These are phyloP conservation scores for Gymnothorax reevesii DNA, from an alignment of 2,797 vertebrate genomes.

Conservation along the genomic window DNA sequence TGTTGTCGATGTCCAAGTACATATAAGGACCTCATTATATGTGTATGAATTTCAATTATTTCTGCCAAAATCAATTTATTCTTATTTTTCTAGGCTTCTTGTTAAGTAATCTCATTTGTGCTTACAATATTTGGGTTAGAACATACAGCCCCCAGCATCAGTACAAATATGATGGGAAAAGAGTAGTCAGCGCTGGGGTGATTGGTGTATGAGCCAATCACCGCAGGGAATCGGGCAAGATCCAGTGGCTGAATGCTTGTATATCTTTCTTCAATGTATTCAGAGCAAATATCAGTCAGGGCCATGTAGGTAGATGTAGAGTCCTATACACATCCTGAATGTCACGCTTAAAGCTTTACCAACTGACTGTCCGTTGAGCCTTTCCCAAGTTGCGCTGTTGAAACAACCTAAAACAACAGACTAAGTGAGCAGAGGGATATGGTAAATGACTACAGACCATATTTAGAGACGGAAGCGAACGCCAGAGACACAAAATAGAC, in stretches of 20 bases:
- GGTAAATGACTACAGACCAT: not conserved
- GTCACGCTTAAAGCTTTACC: not conserved
- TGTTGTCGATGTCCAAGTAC: too few relatives aligned
- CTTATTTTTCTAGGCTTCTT: too few relatives aligned
- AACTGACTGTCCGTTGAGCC: not conserved
- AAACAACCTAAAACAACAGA: not conserved
- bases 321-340: not conserved
- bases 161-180: too few relatives aligned
- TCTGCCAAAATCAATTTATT: too few relatives aligned
- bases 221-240: too few relatives aligned
- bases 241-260: not conserved
- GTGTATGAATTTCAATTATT: too few relatives aligned
- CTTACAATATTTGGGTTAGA: too few relatives aligned
- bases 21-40: too few relatives aligned
- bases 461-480: not conserved
- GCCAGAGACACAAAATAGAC: slow-evolving; percentile 18
- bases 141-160: too few relatives aligned
- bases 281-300: not conserved
- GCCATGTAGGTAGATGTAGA: not conserved
- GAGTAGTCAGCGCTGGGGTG: too few relatives aligned
- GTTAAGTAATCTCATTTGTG: too few relatives aligned
- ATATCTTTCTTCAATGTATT: not conserved
- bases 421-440: not conserved
- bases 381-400: not conserved
- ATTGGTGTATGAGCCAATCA: too few relatives aligned